Evolutionary conservation across 2,113 vertebrate genomes (phyloP).

Genomic region (Pedionomus torquatus): DNA sequence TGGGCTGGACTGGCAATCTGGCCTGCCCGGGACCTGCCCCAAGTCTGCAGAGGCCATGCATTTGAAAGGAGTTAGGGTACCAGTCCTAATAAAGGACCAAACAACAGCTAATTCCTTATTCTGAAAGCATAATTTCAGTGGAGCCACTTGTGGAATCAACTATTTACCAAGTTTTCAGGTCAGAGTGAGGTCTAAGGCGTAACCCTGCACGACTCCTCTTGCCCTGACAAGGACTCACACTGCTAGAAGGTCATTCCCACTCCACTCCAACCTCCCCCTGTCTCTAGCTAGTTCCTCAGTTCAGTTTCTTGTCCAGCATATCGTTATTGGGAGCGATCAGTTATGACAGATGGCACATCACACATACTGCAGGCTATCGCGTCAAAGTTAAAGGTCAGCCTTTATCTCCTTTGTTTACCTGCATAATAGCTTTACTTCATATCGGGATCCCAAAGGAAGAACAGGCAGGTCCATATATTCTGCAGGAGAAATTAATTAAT

Average conservation of each 20-base stretch:
- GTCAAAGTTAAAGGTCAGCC: neutral
- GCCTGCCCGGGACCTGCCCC: too few species aligned
- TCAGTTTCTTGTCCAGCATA: neutral
- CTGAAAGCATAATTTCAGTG: too few species aligned
- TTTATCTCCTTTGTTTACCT: neutral
- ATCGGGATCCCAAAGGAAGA: neutral
- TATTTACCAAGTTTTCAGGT: neutral
- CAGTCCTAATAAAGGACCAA: neutral
- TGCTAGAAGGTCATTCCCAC: neutral
- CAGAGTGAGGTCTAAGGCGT: neutral
- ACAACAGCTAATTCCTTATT: neutral
- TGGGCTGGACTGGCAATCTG: neutral
- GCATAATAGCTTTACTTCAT: neutral
- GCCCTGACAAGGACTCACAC: neutral
- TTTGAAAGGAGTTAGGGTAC: neutral
- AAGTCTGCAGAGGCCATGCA: neutral
- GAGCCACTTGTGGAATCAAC: neutral
- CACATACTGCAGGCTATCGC: neutral
- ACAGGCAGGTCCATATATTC: neutral
- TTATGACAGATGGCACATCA: neutral
- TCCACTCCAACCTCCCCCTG: neutral
- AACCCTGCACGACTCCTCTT: fast-evolving
- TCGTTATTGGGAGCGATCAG: neutral
- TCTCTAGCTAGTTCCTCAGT: neutral
- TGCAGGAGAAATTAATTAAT: neutral